These are phyloP conservation scores for Pseudonaja textilis DNA, from an alignment of 2,113 vertebrate species.

Conservation along the genomic window DNA sequence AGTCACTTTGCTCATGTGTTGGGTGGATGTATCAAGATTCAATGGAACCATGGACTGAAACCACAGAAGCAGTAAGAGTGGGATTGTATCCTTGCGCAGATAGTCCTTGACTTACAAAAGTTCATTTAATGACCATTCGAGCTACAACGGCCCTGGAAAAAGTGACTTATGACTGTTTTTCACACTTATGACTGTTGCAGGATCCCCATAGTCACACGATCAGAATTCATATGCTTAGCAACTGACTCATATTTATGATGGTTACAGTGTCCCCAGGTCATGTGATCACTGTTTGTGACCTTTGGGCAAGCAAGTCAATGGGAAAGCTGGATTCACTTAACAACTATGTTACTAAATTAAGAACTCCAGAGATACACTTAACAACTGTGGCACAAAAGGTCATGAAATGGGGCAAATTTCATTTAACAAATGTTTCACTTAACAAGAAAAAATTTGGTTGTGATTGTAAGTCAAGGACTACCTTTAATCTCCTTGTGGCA, in stretches of 20 bases:
- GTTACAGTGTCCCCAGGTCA: neutral
- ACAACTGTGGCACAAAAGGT: neutral
- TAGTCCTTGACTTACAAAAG: neutral
- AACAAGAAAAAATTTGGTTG: neutral
- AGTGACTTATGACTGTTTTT: neutral
- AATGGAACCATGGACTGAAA: neutral
- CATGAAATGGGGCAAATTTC: neutral
- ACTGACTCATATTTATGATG: neutral
- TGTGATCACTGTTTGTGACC: neutral
- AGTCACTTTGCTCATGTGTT: neutral
- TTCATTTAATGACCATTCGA: no score
- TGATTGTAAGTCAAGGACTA: neutral
- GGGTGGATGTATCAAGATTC: neutral
- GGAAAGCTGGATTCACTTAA: neutral
- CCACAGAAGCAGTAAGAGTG: neutral
- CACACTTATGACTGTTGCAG: neutral
- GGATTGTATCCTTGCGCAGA: neutral
- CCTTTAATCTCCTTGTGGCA: neutral
- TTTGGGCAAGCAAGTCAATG: neutral
- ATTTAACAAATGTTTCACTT: neutral
- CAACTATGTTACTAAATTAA: neutral
- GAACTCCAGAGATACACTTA: neutral
- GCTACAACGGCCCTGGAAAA: neutral
- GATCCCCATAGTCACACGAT: neutral
- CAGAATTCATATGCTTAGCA: neutral